Evolutionary conservation across 2,888 invertebrate species (phyloP).

Genomic region (Drosophila algonquin): DNA sequence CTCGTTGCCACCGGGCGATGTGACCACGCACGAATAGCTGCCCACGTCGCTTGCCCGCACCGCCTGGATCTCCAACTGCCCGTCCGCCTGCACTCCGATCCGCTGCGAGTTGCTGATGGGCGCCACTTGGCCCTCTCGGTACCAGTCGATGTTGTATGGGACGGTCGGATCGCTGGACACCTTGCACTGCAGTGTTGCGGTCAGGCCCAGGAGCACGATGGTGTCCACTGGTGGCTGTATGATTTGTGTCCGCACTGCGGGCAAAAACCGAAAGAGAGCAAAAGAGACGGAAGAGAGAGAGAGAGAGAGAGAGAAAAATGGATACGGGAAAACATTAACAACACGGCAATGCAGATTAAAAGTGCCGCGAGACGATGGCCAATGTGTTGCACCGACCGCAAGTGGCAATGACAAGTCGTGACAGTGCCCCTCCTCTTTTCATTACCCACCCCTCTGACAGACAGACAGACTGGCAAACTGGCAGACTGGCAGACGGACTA

Average conservation of each 20-base stretch:
- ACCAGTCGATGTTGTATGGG: slow-evolving; percentile 94
- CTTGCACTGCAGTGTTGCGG: slow-evolving; percentile 96
- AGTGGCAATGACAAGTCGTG: slow-evolving; percentile 40
- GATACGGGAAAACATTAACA: slow-evolving; percentile 43
- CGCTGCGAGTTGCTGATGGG: slow-evolving; percentile 88
- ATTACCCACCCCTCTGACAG: slow-evolving; percentile 8
- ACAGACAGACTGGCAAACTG: too few relatives aligned
- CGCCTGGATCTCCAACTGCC: slow-evolving; percentile 93
- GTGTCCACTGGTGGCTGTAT: slow-evolving; percentile 96
- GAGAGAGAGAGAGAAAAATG: slow-evolving; percentile 47
- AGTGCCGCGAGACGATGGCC: slow-evolving; percentile 18
- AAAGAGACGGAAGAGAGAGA: slow-evolving; percentile 3
- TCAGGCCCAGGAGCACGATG: slow-evolving; percentile 95
- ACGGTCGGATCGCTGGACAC: slow-evolving; percentile 96
- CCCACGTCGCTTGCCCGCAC: slow-evolving; percentile 97
- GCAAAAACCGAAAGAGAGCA: slow-evolving; percentile 12
- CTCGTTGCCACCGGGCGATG: slow-evolving; percentile 96
- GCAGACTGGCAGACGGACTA: neutral
- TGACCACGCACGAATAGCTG: slow-evolving; percentile 94
- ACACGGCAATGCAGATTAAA: slow-evolving; percentile 57
- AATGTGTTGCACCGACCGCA: slow-evolving; percentile 13
- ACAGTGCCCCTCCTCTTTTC: slow-evolving; percentile 26
- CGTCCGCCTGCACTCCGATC: slow-evolving; percentile 90
- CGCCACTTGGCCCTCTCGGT: slow-evolving; percentile 90
- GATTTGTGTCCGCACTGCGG: slow-evolving; percentile 94